Conservation (phyloP, 1,140 invertebrate species). For the Eurytemora carolleeae region DNA sequence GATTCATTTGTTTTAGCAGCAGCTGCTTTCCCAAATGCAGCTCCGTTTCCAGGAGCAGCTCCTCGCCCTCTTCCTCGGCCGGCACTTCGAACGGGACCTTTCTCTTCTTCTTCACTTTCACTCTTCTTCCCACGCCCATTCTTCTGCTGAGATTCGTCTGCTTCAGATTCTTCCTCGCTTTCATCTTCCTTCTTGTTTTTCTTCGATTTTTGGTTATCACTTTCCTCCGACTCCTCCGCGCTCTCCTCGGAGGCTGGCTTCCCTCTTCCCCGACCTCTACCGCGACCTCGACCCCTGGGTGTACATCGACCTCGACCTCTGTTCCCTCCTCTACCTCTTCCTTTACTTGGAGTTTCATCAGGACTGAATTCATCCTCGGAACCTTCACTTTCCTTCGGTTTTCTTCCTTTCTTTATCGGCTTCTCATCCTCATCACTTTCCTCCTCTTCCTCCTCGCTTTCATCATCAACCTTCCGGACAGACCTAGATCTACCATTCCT, state of each 20-base stretch:
- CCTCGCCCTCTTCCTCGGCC: background rate
- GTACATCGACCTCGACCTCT: background rate
- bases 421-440: background rate
- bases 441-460: background rate
- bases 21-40: no score
- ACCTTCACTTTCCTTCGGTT: conserved; percentile 3
- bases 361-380: background rate
- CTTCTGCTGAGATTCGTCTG: conserved; percentile 28
- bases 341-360: background rate
- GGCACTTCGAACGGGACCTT: no score
- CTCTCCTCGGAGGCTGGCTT: no score
- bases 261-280: background rate
- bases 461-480: no score
- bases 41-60: background rate
- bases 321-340: background rate
- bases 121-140: conserved; percentile 35
- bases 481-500: no score
- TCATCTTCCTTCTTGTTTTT: conserved; percentile 43
- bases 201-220: conserved; percentile 39
- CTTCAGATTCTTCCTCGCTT: conserved; percentile 33
- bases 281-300: background rate
- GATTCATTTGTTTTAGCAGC: no score
- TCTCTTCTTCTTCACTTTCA: conserved; percentile 37
- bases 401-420: background rate
- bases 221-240: background rate